Base-by-base conservation (phyloP, 2,888 invertebrate genomes). In the Netelia inedita region DNA sequence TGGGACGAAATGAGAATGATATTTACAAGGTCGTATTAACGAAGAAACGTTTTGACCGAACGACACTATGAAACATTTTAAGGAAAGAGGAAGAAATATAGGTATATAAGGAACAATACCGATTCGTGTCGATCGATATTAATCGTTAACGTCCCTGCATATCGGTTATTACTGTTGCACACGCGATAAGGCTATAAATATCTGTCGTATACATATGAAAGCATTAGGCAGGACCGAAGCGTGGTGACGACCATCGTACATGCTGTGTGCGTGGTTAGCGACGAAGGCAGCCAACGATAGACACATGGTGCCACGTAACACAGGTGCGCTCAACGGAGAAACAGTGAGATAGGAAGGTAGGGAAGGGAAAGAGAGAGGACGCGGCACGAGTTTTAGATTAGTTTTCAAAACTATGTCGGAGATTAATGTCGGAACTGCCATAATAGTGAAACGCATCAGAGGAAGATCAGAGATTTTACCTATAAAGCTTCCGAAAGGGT, bases 341-440 rank as follows among this genome's bases (percentile, higher is more conserved):
- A 79, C 41, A 41, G 65, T 50, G 21, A 41, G 65, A 61, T 41
- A 50, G 28, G 35, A 11, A 57, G 69, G 69, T 55, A 28, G 66
- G 66, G 63, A 41, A 55, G 21, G 21, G 21, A 63, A 14, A 46
- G 53, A 46, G 57, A 66, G 73, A 73, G 57, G 6, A 14, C 2
- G 53, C 57, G 65, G 46, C 65, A 75, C 43, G 79, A 86, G 79
- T 87, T 85, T 87, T 79, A 82, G 80, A 87, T 87, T 85, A 85
- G 86, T 87, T 87, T 76, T 65, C 53, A 71, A 83, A 86, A 86
- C 83, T 79, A 80, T 84, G 80, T 72, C 59, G 73, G 78, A 85
- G 82, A 87, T 87, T 82, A 86, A 85, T 84, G 86, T 82, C 82
- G 84, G 63, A 21, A 35, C 72, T 57, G 85, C 57, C 61, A 65